Evolutionary conservation across 2,797 vertebrate genomes (phyloP).

Genomic region (Lepidocolaptes lacrymiger): DNA sequence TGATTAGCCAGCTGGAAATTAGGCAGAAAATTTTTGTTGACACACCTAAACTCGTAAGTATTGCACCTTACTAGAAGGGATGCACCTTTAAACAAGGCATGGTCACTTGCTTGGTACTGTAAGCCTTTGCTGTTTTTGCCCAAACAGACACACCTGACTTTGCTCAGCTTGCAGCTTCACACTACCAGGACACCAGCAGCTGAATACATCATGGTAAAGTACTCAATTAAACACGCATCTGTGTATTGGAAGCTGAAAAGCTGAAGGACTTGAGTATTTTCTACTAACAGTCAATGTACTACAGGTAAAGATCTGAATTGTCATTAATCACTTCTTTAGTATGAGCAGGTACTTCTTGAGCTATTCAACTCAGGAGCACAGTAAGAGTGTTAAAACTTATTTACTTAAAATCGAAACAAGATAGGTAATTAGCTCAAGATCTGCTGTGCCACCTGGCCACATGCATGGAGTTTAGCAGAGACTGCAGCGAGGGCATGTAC

Average conservation of each 20-base stretch:
- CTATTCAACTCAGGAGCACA: neutral
- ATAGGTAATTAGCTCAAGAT: neutral
- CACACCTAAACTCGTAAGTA: neutral
- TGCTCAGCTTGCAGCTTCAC: neutral
- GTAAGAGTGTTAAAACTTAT: neutral
- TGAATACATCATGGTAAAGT: neutral
- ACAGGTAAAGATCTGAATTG: neutral
- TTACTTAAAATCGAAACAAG: neutral
- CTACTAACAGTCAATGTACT: neutral
- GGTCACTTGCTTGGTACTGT: neutral
- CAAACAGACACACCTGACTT: neutral
- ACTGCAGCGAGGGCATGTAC: neutral
- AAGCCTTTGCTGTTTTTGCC: neutral
- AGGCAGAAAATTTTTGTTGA: neutral
- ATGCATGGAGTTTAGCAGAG: neutral
- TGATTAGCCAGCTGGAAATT: neutral
- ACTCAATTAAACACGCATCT: neutral
- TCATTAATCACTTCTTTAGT: neutral
- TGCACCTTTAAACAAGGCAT: neutral
- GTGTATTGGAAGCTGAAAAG: neutral
- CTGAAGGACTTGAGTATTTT: neutral
- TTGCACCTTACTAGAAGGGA: neutral
- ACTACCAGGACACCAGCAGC: neutral
- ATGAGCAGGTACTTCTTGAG: neutral
- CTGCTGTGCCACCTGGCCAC: neutral